These are phyloP conservation scores for Sarcophaga carnaria DNA, from an alignment of 2,888 invertebrate genomes.

Conservation along the genomic window DNA sequence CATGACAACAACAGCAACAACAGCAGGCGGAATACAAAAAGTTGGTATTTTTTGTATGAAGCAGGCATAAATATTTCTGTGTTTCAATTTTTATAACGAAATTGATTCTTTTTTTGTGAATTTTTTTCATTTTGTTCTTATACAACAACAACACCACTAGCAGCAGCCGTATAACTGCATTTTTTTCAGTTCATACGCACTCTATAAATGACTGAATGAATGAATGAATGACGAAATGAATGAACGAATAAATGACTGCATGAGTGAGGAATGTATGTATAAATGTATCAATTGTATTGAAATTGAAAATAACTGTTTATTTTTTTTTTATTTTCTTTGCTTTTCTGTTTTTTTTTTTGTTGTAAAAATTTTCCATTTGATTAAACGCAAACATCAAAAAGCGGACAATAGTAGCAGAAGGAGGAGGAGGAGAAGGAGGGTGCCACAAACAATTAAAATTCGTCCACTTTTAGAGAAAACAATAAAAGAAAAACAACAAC, in stretches of 20 bases:
- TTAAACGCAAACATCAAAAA: constrained; percentile 79
- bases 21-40: neutral
- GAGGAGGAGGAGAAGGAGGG: neutral
- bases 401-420: constrained; percentile 28
- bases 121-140: constrained; percentile 19
- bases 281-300: constrained; percentile 38
- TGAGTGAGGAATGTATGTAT: neutral
- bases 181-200: constrained; percentile 63
- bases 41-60: constrained; percentile 27
- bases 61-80: constrained; percentile 63
- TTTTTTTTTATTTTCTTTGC: constrained; percentile 53
- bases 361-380: constrained; percentile 79
- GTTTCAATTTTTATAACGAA: constrained; percentile 48
- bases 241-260: constrained; percentile 5
- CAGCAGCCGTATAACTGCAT: constrained; percentile 6
- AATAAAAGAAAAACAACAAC: constrained; percentile 6
- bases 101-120: constrained; percentile 6
- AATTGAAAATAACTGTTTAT: constrained; percentile 66
- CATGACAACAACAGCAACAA: neutral
- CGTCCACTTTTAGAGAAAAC: constrained; percentile 13
- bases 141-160: neutral
- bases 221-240: constrained; percentile 27
- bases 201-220: constrained; percentile 46
- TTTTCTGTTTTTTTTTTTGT: constrained; percentile 70
- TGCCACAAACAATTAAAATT: constrained; percentile 64